Evolutionary conservation across 2,888 invertebrate genomes (phyloP).

Genomic region (Portevinia maculata): DNA sequence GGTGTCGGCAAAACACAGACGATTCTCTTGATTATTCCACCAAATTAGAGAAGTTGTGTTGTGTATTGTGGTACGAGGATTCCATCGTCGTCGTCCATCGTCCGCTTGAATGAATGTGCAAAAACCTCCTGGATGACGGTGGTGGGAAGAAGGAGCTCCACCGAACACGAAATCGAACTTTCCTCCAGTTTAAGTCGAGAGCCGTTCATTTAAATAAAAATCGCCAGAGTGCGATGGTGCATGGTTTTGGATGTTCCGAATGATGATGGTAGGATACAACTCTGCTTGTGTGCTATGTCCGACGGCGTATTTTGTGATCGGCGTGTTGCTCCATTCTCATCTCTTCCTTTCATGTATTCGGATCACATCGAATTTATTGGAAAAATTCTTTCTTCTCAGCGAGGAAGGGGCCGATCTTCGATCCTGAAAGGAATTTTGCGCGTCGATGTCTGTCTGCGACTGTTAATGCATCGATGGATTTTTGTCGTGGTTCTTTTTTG

Average conservation of each 20-base stretch:
- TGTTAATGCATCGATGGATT: slow-evolving; percentile 72
- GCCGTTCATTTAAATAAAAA: slow-evolving; percentile 67
- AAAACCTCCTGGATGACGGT: not conserved
- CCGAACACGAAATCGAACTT: slow-evolving; percentile 70
- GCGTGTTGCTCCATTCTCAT: slow-evolving; percentile 47
- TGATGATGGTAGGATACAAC: slow-evolving; percentile 35
- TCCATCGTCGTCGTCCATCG: slow-evolving; percentile 48
- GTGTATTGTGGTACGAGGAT: slow-evolving; percentile 60
- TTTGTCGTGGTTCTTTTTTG: slow-evolving; percentile 57
- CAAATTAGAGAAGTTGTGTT: slow-evolving; percentile 63
- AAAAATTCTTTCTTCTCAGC: slow-evolving; percentile 33
- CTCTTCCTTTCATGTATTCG: slow-evolving; percentile 58
- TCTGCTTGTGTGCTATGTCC: slow-evolving; percentile 60
- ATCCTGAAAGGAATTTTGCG: slow-evolving; percentile 69
- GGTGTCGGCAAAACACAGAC: slow-evolving; percentile 50
- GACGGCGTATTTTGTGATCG: slow-evolving; percentile 67
- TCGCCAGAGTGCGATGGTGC: slow-evolving; percentile 63
- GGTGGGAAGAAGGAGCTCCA: slow-evolving; percentile 19
- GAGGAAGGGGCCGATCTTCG: slow-evolving; percentile 25
- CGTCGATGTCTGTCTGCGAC: slow-evolving; percentile 71
- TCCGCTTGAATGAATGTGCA: slow-evolving; percentile 63
- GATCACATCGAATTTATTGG: slow-evolving; percentile 68
- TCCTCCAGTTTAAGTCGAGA: slow-evolving; percentile 38
- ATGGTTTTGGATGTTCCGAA: slow-evolving; percentile 65
- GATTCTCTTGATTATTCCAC: slow-evolving; percentile 72